Base-by-base conservation (phyloP, 2,113 vertebrate species). In the Nibea albiflora region DNA sequence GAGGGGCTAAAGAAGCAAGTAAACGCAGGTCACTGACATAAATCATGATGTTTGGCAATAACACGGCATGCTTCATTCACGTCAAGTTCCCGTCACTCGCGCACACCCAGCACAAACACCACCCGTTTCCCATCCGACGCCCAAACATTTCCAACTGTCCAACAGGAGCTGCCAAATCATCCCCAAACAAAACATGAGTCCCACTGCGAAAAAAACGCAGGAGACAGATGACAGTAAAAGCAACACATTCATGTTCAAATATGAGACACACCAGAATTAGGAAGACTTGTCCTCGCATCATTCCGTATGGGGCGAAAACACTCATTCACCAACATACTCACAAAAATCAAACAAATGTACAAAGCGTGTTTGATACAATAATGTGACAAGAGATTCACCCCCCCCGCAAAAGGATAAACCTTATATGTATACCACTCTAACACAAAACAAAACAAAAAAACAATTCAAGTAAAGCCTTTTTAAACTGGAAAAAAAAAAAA, bases 391-490 rank as follows among this genome's bases (percentile, higher is more conserved):
- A 72, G 66, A 68, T 61, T 67, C 10, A 11, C 71, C 42, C 53
- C 66, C 76, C 53, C 66, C 76, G 42, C 35, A 53, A 72, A 61
- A 66, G 57, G 69, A 81, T 58, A 28, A 77, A 61, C 58, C 10
- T 26, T 62, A 62, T 78, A 73, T 74, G 49, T 7, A 88, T 53
- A 85, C n/a, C 72, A 68, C 81, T 78, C 73, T 39, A 39, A 2
- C 84, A 83, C n/a, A 85, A 86, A 70, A 22, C 62, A 86, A 77
- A 28, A 2, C 84, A 86, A 67, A 22, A 85, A 86, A 70, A 78
- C 50, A 76, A 77, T 90, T 90, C 88, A 93, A 89, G 87, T 91
- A 89, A 91, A 76, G 80, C 76, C 71, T 89, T 77, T 77, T 85
- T 42, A 82, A 81, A 87, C 74, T 39, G 70, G 53, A 66, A 73